phyloP scores from a whole-genome alignment of 1,140 invertebrate genomes.

The Rhizoglyphus robini region DNA sequence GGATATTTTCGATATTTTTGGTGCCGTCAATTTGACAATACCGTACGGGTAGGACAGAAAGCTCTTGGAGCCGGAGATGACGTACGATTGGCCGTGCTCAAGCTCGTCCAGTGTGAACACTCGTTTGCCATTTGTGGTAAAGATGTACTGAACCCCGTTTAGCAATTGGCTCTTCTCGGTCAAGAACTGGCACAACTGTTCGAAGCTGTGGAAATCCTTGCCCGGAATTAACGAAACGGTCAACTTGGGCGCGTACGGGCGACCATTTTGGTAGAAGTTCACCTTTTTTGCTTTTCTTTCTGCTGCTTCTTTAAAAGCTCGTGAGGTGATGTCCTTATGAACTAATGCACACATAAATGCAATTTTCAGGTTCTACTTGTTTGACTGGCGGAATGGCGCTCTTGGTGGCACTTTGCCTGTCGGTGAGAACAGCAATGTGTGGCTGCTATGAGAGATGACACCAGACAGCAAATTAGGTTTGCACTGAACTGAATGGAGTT shows the following conservation, averaged over 20 bases:
- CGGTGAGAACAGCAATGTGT: background rate
- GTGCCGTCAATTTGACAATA: background rate
- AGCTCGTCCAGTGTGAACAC: conserved; percentile 69
- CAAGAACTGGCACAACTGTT: conserved; percentile 58
- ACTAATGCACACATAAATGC: no score
- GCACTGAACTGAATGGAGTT: background rate
- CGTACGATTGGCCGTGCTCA: conserved; percentile 74
- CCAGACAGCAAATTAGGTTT: background rate
- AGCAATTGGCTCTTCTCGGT: conserved; percentile 29
- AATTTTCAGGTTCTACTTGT: no score
- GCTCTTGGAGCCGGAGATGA: conserved; percentile 77
- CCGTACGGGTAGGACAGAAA: conserved; percentile 49
- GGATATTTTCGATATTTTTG: background rate
- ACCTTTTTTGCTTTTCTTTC: conserved; percentile 51
- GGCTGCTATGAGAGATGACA: no score
- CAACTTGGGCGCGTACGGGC: conserved; percentile 73
- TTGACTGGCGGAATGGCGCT: no score
- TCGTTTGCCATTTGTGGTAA: conserved; percentile 71
- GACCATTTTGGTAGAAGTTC: conserved; percentile 82
- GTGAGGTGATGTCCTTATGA: conserved; percentile 4
- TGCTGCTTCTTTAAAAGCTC: conserved; percentile 18
- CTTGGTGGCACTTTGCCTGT: no score
- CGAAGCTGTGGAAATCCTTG: conserved; percentile 68
- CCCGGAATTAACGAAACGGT: conserved; percentile 72
- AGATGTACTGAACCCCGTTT: conserved; percentile 51